Evolutionary conservation across 2,888 invertebrate genomes (phyloP).

Genomic region (Lymantria dispar): DNA sequence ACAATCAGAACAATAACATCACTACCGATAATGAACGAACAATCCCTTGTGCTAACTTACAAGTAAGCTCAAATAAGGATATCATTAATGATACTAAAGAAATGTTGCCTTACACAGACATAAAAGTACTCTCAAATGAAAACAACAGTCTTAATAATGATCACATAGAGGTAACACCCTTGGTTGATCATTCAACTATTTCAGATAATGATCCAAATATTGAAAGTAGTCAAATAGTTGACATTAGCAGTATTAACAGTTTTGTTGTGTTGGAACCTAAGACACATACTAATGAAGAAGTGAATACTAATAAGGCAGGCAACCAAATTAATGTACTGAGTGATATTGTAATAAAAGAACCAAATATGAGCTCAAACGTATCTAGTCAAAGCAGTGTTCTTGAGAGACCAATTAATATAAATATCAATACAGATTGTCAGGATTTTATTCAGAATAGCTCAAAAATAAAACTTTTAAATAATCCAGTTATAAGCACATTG

Average conservation of each 20-base stretch:
- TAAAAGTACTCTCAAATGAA: neutral
- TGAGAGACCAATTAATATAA: neutral
- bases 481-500: neutral
- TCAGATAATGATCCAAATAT: neutral
- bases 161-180: neutral
- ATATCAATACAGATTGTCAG: neutral
- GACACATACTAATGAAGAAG: neutral
- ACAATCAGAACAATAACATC: slow-evolving; percentile 7
- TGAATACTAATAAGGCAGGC: neutral
- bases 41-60: neutral
- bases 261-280: slow-evolving; percentile 2
- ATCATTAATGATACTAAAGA: neutral
- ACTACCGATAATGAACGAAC: neutral
- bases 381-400: neutral
- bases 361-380: neutral
- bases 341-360: neutral
- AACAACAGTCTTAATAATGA: neutral
- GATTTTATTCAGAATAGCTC: neutral
- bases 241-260: slow-evolving; percentile 1
- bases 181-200: neutral
- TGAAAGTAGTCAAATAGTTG: neutral
- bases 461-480: neutral
- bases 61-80: slow-evolving; percentile 10
- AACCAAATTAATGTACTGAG: neutral
- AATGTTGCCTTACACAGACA: neutral